Evolutionary conservation across 2,113 vertebrate species (phyloP), one percentile per base, ranked within the genome.

Genomic region (Ptilorrhoa leucosticta): DNA sequence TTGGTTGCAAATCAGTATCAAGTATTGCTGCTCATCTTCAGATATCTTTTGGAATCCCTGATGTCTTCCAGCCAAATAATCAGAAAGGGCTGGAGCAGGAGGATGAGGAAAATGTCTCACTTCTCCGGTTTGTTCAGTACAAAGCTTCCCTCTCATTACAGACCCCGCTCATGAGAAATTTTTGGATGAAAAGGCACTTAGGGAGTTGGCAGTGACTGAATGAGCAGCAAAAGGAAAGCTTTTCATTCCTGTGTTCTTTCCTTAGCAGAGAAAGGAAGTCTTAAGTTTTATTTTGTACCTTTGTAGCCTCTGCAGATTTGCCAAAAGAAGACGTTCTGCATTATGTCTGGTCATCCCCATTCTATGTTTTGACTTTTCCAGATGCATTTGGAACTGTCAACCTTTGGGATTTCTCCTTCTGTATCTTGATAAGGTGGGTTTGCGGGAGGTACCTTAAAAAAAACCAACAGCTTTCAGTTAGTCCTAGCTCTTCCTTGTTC

Each of bases 361-460:
- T 96, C 9, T 50, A 83, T 94, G 78, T 89, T 95, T 93, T 95
- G 95, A 96, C 93, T 96, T 96, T 97, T 96, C 94, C 94, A 94
- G 94, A 89, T 82, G 93, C 54, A 0, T 97, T 97, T 97, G 94
- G 87, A 96, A 96, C 94, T 96, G 94, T 97, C 91, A 96, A 85
- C 91, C 91, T 96, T 96, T 96, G 95, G 93, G 91, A 94, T 96
- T 94, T 97, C 94, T 96, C 89, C 96, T 96, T 96, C 94, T 97
- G 57, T 97, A 80, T 96, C 91, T 96, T 96, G 70, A 65, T 96
- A 97, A 93, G 95, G 91, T 96, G 95, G 96, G 93, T 96, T 96
- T 96, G 93, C 21, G 8, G 93, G 91, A 95, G 93, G 84, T 81
- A 47, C 82, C 48, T 83, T 71, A 31, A 68, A 31, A 63, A 66